Evolutionary conservation across 2,797 vertebrate genomes (phyloP).

Genomic region (Pagetopsis macropterus): DNA sequence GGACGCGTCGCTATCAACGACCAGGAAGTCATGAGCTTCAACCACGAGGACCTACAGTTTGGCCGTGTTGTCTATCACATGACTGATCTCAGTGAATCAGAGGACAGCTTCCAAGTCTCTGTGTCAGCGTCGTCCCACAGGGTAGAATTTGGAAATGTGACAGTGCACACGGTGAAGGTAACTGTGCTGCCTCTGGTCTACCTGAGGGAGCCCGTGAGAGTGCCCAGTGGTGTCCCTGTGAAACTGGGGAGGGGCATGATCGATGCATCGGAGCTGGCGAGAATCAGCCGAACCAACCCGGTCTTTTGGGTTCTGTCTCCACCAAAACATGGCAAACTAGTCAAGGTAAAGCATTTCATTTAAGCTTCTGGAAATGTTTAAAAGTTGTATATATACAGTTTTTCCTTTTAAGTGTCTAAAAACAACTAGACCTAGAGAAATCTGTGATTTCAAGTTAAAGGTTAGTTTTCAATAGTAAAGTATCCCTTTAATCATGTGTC

Average conservation of each 20-base stretch:
- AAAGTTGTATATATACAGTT: too few species aligned
- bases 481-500: too few species aligned
- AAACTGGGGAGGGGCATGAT: slow-evolving; percentile 86
- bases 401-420: too few species aligned
- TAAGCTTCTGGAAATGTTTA: background rate
- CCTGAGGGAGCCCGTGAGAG: slow-evolving; percentile 76
- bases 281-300: slow-evolving; percentile 86
- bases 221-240: slow-evolving; percentile 83
- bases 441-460: too few species aligned
- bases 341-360: slow-evolving; percentile 75
- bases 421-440: too few species aligned
- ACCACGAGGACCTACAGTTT: slow-evolving; percentile 84
- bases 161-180: slow-evolving; percentile 83
- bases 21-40: slow-evolving; percentile 83
- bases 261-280: slow-evolving; percentile 88
- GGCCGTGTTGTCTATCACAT: slow-evolving; percentile 87
- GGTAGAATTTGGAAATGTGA: slow-evolving; percentile 82
- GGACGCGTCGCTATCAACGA: slow-evolving; percentile 86
- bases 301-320: slow-evolving; percentile 86
- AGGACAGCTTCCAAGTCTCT: slow-evolving; percentile 86
- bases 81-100: slow-evolving; percentile 84
- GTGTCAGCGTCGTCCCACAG: slow-evolving; percentile 82
- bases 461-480: too few species aligned
- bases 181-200: slow-evolving; percentile 83
- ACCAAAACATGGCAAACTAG: slow-evolving; percentile 86